Evolutionary conservation across 64 coral and sea anemone genomes (phyloP), one percentile per base, ranked within the genome.

Genomic region (Actinia equina): DNA sequence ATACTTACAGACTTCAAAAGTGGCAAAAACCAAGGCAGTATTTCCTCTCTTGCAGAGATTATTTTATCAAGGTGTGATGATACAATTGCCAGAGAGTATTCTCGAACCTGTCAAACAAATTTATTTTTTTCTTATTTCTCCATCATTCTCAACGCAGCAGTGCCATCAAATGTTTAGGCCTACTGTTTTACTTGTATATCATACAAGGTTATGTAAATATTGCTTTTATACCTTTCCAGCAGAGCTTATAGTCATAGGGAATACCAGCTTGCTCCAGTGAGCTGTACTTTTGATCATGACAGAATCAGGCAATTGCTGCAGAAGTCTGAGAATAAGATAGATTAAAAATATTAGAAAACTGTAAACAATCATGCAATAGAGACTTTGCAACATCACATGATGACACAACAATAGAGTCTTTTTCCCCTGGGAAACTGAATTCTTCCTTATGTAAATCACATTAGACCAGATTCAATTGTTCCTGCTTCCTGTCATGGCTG

Each of bases 1-100:
- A 3, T 65, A 90, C 92, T 74, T 85, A 94, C 93, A 58, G 87
- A 57, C 79, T 94, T 94, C 8, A 94, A 78, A 20, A 84, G 52
- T 23, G 88, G 85, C 17, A 88, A 17, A 43, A 94, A 79, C 65
- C 85, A 77, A 61, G 77, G 53, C 37, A 91, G 69, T 67, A 94
- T 82, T 79, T 80, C 82, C 79, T 94, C 77, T 55, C 71, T 71
- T 22, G 85, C 63, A 19, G 85, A 74, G 59, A 90, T 83, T 65
- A 99, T 83, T 61, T 86, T 27, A 43, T 99, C 85, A 17, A 99
- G 83, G 17, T 92, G 86, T 78, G 86, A 58, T 58, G 80, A 81
- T 17, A 99, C 27, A 41, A 92, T 87, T 19, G 54, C 25, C 85
- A 95, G 89, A 58, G 97, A 93, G 76, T 95, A 91, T 63, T 99